Base-by-base conservation (phyloP, 2,888 invertebrate genomes). In the Ectemnius continuus region DNA sequence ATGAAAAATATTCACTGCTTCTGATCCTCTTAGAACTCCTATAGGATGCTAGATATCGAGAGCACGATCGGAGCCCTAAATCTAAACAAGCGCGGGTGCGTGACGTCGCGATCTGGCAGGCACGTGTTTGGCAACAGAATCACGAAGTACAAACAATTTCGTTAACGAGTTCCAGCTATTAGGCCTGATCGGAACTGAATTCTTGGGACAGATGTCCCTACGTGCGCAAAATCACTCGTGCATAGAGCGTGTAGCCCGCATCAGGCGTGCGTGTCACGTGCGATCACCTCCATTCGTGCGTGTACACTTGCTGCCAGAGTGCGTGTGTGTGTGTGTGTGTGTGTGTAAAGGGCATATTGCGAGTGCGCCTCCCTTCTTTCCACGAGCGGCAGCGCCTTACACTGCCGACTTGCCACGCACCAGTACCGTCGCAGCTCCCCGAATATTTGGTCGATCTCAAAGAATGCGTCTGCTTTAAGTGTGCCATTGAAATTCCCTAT, bases 281-380 rank as follows among this genome's bases (percentile, higher is more conserved):
- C 83, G 78, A 80, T 78, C 82, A 81, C 78, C 78, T 85, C 74
- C 85, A 71, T 56, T 79, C 86, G 85, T 85, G 85, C 86, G 86
- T 86, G 75, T 82, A 76, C 83, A 76, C 83, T 78, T 78, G 71
- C 70, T 61, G 65, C 14, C n/a, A 52, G 4, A 14, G 36, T 36
- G 36, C n/a, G 52, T 52, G 52, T 13, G 36, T 52, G 52, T 52
- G 52, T 13, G 36, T 52, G 52, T 52, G 52, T 13, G n/a, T n/a
- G 36, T 52, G 52, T 52, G 52, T 13, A 14, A 52, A 14, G 14
- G n/a, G 52, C 62, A 56, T 28, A 66, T 63, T 65, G 36, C 56
- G 61, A 63, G 52, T 47, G 64, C 36, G 61, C 63, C n/a, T 63
- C 70, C 36, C 65, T 36, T 52, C 52, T 52, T 52, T 52, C 4